phyloP scores from a whole-genome alignment of 2,888 invertebrate species.

The Ceramica pisi region DNA sequence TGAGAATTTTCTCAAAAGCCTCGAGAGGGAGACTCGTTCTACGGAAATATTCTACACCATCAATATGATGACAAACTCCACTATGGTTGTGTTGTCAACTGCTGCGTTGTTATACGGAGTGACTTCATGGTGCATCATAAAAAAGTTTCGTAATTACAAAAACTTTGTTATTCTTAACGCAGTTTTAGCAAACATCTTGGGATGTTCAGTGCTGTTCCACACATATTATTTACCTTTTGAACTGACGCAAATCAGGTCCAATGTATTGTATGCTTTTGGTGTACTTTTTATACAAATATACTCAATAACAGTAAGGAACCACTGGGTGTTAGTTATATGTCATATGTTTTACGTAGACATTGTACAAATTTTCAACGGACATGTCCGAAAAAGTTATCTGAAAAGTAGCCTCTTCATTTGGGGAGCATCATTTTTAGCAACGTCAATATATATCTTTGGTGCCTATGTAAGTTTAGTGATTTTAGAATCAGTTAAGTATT shows the following conservation, averaged over 20 bases:
- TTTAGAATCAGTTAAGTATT: background rate
- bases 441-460: background rate
- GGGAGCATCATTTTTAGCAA: background rate
- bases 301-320: background rate
- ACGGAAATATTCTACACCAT: background rate
- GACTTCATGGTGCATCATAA: background rate
- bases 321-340: background rate
- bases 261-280: background rate
- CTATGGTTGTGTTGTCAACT: background rate
- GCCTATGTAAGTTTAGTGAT: background rate
- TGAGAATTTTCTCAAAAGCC: background rate
- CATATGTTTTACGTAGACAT: conserved; percentile 20
- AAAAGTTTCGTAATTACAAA: conserved; percentile 16
- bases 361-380: conserved; percentile 15
- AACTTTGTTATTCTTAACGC: conserved; percentile 9
- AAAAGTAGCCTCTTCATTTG: conserved; percentile 15
- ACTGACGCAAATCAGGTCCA: background rate
- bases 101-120: conserved; percentile 1
- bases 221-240: background rate
- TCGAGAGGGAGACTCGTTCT: background rate
- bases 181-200: conserved; percentile 3
- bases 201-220: background rate
- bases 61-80: no score
- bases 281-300: background rate
- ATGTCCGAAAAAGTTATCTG: background rate